phyloP scores from a whole-genome alignment of 2,113 vertebrate genomes.

The Ammodytes marinus region DNA sequence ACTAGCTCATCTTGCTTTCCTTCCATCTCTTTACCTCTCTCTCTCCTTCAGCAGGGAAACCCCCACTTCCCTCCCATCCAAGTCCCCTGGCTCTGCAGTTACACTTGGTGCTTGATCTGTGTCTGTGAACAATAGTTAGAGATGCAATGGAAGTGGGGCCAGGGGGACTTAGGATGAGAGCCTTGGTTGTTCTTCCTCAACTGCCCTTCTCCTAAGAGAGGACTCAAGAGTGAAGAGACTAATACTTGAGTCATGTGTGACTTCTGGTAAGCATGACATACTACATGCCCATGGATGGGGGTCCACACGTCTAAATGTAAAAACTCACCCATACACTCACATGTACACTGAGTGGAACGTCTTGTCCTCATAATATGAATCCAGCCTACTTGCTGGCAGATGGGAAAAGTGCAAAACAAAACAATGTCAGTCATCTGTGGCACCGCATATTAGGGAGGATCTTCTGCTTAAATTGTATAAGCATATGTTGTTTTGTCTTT shows the following conservation, averaged over 20 bases:
- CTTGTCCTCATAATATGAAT: slow-evolving; percentile 82
- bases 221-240: slow-evolving; percentile 86
- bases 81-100: slow-evolving; percentile 58
- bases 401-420: slow-evolving; percentile 87
- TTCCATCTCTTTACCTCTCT: slow-evolving; percentile 43
- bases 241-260: slow-evolving; percentile 85
- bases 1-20: slow-evolving; percentile 55
- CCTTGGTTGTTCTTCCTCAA: slow-evolving; percentile 84
- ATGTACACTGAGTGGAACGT: slow-evolving; percentile 74
- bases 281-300: slow-evolving; percentile 33
- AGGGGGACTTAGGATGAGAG: slow-evolving; percentile 73
- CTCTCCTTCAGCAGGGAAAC: slow-evolving; percentile 5
- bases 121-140: slow-evolving; percentile 87
- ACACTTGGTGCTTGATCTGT: slow-evolving; percentile 84
- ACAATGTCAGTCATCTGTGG: slow-evolving; percentile 89
- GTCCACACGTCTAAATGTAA: slow-evolving; percentile 37
- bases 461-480: slow-evolving; percentile 76
- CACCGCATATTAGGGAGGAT: slow-evolving; percentile 81
- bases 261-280: slow-evolving; percentile 45
- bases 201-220: slow-evolving; percentile 89
- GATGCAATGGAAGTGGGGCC: slow-evolving; percentile 78
- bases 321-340: slow-evolving; percentile 43
- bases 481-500: slow-evolving; percentile 85
- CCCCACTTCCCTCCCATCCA: slow-evolving; percentile 37
- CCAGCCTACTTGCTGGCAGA: slow-evolving; percentile 85